Evolutionary conservation across 2,888 invertebrate genomes (phyloP).

Genomic region (Diarsia rubi): DNA sequence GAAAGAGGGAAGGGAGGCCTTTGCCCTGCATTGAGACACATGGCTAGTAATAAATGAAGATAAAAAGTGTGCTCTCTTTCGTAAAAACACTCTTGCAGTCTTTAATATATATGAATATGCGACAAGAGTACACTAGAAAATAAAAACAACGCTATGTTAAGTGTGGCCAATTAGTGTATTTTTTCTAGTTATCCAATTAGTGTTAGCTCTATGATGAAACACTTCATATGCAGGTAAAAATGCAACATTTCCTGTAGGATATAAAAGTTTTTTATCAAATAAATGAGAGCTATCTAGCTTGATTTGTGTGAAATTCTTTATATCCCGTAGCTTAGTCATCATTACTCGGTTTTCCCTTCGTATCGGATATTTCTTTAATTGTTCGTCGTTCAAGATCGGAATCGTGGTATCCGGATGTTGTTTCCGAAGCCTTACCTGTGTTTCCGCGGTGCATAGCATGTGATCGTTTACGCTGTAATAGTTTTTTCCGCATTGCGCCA

Average conservation of each 20-base stretch:
- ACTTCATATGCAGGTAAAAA: background rate
- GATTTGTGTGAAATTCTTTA: conserved; percentile 3
- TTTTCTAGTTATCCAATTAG: conserved; percentile 8
- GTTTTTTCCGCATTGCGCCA: conserved; percentile 70
- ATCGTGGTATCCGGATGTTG: conserved; percentile 41
- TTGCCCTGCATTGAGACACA: too few relatives aligned
- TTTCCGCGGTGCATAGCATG: conserved; percentile 67
- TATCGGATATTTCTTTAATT: conserved; percentile 39
- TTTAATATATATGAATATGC: background rate
- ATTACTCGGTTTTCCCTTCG: conserved; percentile 17
- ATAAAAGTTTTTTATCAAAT: background rate
- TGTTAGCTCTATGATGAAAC: background rate
- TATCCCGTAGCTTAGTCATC: background rate
- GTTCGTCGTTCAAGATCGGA: conserved; percentile 35
- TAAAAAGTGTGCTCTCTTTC: background rate
- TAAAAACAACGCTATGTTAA: background rate
- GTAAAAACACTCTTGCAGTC: background rate
- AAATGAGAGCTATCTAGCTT: background rate
- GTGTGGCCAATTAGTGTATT: conserved; percentile 12
- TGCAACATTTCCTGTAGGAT: background rate
- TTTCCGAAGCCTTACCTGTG: conserved; percentile 63
- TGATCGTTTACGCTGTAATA: conserved; percentile 58
- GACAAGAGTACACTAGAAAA: background rate
- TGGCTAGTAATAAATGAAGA: too few relatives aligned
- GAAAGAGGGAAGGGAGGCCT: too few relatives aligned